Evolutionary conservation across 1,140 invertebrate genomes (phyloP), one percentile per base, ranked within the genome.

Genomic region (Chrysopa pallens): DNA sequence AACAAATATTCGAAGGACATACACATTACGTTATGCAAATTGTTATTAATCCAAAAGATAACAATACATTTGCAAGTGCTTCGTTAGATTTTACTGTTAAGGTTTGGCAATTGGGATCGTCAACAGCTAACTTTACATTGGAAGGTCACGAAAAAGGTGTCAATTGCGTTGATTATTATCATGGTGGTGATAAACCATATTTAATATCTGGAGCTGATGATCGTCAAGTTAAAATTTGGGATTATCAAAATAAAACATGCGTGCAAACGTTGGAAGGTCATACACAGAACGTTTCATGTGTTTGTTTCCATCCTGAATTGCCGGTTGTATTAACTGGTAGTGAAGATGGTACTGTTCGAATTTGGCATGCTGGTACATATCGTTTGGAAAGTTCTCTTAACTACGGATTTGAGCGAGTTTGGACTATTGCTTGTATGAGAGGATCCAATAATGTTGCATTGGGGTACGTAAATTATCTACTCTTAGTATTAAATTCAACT

Each of bases 1-100:
- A 96, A 52, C 93, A 98, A 63, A 85, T 95, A 1, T 96, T 95
- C 58, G 92, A 96, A 56, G 91, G 95, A 0, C 96, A 99, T 62
- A 92, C 90, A 1, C 96, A 99, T 60, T 99, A 98, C 59, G 93
- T 99, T 0, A 99, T 99, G 96, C 93, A 99, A 63, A 87, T 98
- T 53, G 93, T 95, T 0, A 89, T 99, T 49, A 99, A 99, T 68
- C 96, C 96, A 0, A 99, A 99, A 62, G 96, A 99, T 58, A 98
- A 98, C 61, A 99, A 99, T 59, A 98, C 94, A n/a, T 98, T 99
- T 68, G 96, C 94, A 6, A 95, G 89, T 57, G 96, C 94, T 17
- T 98, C 94, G 14, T 68, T 99, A 1, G 96, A 99, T 64, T 78
- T 90, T 47, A 97, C 92, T 1, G 80, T 99, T 6, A 99, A 98